phyloP scores from a whole-genome alignment of 2,888 invertebrate species.

The Callimorpha dominula region DNA sequence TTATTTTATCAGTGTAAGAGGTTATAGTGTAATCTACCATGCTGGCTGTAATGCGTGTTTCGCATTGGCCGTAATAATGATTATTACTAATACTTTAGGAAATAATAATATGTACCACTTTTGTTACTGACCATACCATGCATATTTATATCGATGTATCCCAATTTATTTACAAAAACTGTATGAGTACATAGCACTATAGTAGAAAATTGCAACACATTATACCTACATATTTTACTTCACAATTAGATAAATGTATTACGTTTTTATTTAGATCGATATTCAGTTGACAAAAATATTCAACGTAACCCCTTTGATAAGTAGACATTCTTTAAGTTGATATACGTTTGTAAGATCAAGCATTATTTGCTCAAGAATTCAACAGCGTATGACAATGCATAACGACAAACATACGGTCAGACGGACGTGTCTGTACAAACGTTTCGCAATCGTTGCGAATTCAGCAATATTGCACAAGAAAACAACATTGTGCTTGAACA shows the following conservation, averaged over 20 bases:
- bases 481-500: slow-evolving; percentile 81
- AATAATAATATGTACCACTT: background rate
- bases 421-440: slow-evolving; percentile 71
- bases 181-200: background rate
- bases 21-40: no score
- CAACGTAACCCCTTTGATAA: slow-evolving; percentile 22
- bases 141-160: background rate
- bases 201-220: background rate
- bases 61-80: no score
- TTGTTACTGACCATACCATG: background rate
- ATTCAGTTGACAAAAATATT: background rate
- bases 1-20: no score
- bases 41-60: no score
- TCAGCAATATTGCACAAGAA: slow-evolving; percentile 81
- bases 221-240: background rate
- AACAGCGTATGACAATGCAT: slow-evolving; percentile 67
- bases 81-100: background rate
- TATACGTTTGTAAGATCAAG: slow-evolving; percentile 33
- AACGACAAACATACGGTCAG: slow-evolving; percentile 67
- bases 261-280: slow-evolving; percentile 2
- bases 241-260: background rate
- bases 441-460: slow-evolving; percentile 78
- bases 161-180: background rate
- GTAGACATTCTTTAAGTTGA: slow-evolving; percentile 27
- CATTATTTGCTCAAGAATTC: slow-evolving; percentile 58